Base-by-base conservation (phyloP, 30 jellyfish, hydroid and myxozoan genomes). In the Aurelia sp. region DNA sequence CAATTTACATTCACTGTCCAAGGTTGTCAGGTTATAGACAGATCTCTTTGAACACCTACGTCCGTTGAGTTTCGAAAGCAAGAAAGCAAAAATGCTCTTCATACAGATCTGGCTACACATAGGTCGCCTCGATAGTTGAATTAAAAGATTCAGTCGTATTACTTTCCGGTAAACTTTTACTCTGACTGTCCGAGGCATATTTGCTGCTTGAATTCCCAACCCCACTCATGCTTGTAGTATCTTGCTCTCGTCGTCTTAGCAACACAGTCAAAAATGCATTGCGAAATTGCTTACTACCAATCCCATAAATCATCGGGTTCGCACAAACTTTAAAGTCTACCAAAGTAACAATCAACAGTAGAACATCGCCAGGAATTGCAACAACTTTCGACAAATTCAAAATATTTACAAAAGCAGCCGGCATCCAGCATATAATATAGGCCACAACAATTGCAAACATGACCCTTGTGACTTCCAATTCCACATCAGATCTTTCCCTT, bases 251-350 rank as follows among this genome's bases (percentile, higher is more conserved):
- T 44, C 48, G 20, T 51, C 89, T 79, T 64, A 62, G 80, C 73
- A 79, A 63, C 72, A 84, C 81, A 0, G 72, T 67, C 60, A 84
- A 40, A 70, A 83, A 76, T 41, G 97, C 97, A 22, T 81, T 71
- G 64, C 95, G 88, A 72, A 78, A 93, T 78, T 75, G 93, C 70
- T 80, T 80, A 81, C 94, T 93, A 17, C 94, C 97, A 48, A 93
- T 63, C 53, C 97, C 98, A 87, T 93, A 93, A 57, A 93, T 87
- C 83, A 87, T 72, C 31, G 98, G 98, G 58, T 93, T 93, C 51
- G 88, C 76, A 57, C 84, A 72, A 53, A 90, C 96, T 82, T 93
- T 93, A 57, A 87, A 47, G 60, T 93, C 98, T 24, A 93, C 94
- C 63, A 93, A 68, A 17, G 98, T 93, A 24, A 87, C 95, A 8